Percentiles rank a stretch among this genome's conserved stretches.
These are phyloP conservation scores for Abscondita cerata DNA, from an alignment of 2,888 invertebrate genomes.

Conservation along the genomic window DNA sequence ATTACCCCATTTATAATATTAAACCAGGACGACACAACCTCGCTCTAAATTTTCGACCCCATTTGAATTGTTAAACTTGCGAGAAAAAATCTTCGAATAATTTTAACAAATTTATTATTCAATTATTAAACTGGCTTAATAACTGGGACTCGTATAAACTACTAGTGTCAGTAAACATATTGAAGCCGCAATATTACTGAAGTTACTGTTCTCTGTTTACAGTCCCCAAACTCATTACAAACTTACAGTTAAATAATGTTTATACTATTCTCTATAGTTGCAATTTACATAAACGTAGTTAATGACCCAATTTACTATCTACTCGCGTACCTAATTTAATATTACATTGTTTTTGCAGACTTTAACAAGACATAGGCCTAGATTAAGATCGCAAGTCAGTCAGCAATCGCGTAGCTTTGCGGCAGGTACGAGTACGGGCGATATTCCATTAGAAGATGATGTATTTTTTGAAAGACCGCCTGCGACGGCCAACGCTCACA, in stretches of 20 bases:
- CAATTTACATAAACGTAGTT: constrained; percentile 9
- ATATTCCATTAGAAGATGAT: constrained; percentile 29
- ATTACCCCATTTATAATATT: too few species aligned
- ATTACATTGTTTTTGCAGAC: constrained; percentile 56
- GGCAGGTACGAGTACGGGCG: constrained; percentile 54
- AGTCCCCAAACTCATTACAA: constrained; percentile 15
- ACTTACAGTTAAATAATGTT: constrained; percentile 15
- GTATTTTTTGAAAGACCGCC: constrained; percentile 30
- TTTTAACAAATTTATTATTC: not conserved
- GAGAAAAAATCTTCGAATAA: too few species aligned
- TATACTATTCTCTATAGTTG: not conserved
- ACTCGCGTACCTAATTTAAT: too few species aligned
- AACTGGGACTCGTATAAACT: not conserved
- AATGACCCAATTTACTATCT: not conserved
- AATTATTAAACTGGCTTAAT: not conserved
- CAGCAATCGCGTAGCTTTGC: constrained; percentile 79
- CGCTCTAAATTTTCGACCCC: too few species aligned
- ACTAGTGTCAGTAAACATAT: constrained; percentile 13
- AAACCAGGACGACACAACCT: too few species aligned
- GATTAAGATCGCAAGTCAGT: constrained; percentile 65
- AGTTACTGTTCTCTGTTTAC: constrained; percentile 14
- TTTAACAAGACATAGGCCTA: constrained; percentile 67
- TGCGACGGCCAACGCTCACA: constrained; percentile 58
- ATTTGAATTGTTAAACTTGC: too few species aligned
- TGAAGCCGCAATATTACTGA: constrained; percentile 6